A percentile compares a stretch with the other conserved stretches of the same genome.
Conservation (phyloP, 2,113 vertebrate genomes). For the Cercopithecus mona region DNA sequence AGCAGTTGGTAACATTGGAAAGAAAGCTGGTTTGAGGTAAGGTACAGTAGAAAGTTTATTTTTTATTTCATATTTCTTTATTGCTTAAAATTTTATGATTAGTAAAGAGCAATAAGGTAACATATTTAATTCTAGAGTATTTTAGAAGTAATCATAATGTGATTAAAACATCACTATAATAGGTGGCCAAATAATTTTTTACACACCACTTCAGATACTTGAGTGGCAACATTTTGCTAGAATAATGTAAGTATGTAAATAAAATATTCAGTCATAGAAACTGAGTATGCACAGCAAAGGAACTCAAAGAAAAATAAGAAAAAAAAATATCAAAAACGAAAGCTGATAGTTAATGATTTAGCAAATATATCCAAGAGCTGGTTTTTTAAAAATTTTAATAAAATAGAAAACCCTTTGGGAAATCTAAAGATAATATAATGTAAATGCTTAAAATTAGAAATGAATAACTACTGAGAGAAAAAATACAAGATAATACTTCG, state of each 20-base stretch:
- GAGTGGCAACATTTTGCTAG: not conserved
- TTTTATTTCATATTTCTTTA: not conserved
- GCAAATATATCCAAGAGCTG: not conserved
- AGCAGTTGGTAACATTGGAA: not conserved
- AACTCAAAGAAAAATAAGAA: not conserved
- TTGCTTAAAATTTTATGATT: not conserved
- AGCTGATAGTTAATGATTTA: not conserved
- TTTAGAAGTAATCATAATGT: not conserved
- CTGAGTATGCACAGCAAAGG: not conserved
- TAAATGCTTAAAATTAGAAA: not conserved
- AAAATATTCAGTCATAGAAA: not conserved
- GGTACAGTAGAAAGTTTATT: not conserved
- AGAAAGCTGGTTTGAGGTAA: not conserved
- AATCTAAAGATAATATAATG: not conserved
- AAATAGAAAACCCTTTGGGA: not conserved
- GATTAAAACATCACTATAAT: conserved; percentile 6
- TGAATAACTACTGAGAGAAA: not conserved
- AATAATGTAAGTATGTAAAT: conserved; percentile 14
- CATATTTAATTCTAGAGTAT: not conserved
- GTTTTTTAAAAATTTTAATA: not conserved
- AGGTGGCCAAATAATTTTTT: not conserved
- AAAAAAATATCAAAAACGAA: not conserved
- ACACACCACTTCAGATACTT: not conserved
- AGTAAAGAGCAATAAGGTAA: not conserved
- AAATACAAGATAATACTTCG: not conserved